These are phyloP conservation scores for Phalacrocorax carbo DNA, from an alignment of 2,113 vertebrate species.

Conservation along the genomic window DNA sequence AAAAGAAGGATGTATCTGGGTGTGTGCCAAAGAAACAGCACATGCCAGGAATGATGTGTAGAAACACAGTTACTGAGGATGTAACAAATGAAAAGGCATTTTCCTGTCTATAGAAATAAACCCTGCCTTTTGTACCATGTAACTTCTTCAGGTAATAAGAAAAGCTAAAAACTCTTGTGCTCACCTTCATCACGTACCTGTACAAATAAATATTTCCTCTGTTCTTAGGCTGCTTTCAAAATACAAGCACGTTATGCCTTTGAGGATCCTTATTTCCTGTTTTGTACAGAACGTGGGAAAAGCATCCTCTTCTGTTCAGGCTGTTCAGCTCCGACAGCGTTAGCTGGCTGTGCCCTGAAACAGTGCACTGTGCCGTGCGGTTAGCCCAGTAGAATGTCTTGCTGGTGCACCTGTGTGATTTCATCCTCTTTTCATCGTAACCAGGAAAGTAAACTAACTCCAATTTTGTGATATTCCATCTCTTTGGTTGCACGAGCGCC, in stretches of 20 bases:
- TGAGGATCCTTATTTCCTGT: not conserved
- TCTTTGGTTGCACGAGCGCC: not conserved
- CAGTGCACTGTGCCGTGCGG: accelerated
- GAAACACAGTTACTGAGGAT: not conserved
- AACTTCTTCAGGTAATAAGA: not conserved
- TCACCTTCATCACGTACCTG: not conserved
- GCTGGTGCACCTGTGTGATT: not conserved
- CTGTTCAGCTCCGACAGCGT: not conserved
- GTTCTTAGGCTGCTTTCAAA: not conserved
- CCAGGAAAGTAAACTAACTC: not conserved
- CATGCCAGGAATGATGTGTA: not conserved
- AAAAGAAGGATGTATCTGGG: not conserved
- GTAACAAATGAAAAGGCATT: not conserved
- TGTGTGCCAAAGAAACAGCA: not conserved
- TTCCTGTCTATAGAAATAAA: not conserved
- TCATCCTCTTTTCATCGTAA: not conserved
- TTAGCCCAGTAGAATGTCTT: not conserved
- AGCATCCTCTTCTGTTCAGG: not conserved
- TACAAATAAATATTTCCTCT: not conserved
- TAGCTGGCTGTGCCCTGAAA: not conserved
- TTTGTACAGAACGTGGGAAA: not conserved
- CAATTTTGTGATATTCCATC: not conserved
- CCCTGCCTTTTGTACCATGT: not conserved
- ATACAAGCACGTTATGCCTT: not conserved
- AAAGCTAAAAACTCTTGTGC: not conserved